Evolutionary conservation across 2,113 vertebrate genomes (phyloP), one percentile per base, ranked within the genome.

Genomic region (Pseudorectes ferrugineus): DNA sequence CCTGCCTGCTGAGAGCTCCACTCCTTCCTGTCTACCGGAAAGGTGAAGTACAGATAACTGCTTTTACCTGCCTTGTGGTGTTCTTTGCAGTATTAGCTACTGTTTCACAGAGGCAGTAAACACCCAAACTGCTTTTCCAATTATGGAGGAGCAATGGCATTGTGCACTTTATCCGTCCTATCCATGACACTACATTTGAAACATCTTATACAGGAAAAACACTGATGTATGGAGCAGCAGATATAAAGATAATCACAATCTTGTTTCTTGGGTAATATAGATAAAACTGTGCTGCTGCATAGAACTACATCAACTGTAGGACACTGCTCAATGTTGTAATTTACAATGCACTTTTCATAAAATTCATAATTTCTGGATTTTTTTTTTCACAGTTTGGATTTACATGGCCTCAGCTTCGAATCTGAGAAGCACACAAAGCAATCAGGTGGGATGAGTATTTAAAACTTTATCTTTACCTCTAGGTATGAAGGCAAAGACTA

Each of bases 1-100:
- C 58, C 14, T 7, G 2, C 10, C 20, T 48, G 14, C 13, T 51
- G 26, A 55, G 9, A 29, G 4, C 10, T 36, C 16, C 0, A 0
- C 7, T 78, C 12, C 12, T 62, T 58, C 6, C 18, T 78, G 9
- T 31, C 61, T 11, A 0, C 12, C 31, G 5, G 55, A 62, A 89
- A 31, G 24, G 6, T 40, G 40, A 72, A 51, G 23, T 11, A 35
- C 19, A 48, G n/a, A 11, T 9, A 57, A 14, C 24, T 40, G 48
- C 22, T 71, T 65, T 57, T 57, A 13, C n/a, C 15, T 11, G 22
- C 11, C 55, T 57, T 11, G 18, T 8, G 23, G 23, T 52, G 21
- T 15, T 57, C 18, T 71, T 66, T 54, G 28, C 19, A 36, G n/a
- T 25, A 9, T 18, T 67, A 46, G 8, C 42, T 58, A 31, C 31